phyloP scores from a whole-genome alignment of 2,797 vertebrate genomes.

The Lophius americanus region DNA sequence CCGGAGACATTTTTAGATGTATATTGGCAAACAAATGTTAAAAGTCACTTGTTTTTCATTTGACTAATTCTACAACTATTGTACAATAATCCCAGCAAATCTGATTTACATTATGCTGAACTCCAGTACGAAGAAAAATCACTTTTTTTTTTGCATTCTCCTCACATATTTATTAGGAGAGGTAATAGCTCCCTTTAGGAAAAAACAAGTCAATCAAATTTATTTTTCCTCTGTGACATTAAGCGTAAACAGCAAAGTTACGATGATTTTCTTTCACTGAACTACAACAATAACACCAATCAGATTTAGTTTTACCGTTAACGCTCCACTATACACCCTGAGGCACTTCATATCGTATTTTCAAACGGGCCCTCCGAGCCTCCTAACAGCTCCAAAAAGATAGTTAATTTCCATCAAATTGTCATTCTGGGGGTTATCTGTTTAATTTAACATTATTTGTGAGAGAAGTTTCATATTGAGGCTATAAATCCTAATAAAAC shows the following conservation, averaged over 20 bases:
- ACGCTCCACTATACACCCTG: background rate
- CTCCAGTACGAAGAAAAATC: background rate
- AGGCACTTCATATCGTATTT: background rate
- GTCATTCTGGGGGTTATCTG: conserved; percentile 3
- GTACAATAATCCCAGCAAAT: background rate
- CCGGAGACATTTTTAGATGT: no score
- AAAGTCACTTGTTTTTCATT: no score
- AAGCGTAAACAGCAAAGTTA: conserved; percentile 15
- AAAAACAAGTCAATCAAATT: background rate
- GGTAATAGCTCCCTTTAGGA: background rate
- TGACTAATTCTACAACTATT: background rate
- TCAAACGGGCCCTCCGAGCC: background rate
- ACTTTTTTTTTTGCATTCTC: conserved; percentile 3
- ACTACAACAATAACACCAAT: background rate
- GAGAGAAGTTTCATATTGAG: conserved; percentile 12
- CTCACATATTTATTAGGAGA: background rate
- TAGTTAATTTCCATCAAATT: conserved; percentile 14
- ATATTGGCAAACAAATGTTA: no score
- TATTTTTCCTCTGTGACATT: background rate
- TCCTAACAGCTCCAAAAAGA: background rate
- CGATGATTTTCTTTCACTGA: background rate
- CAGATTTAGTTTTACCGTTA: background rate
- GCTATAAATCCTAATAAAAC: conserved; percentile 27
- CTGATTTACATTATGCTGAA: background rate
- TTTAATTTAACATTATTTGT: conserved; percentile 29